Evolutionary conservation across 2,888 invertebrate genomes (phyloP).

Genomic region (Lymantria dispar): DNA sequence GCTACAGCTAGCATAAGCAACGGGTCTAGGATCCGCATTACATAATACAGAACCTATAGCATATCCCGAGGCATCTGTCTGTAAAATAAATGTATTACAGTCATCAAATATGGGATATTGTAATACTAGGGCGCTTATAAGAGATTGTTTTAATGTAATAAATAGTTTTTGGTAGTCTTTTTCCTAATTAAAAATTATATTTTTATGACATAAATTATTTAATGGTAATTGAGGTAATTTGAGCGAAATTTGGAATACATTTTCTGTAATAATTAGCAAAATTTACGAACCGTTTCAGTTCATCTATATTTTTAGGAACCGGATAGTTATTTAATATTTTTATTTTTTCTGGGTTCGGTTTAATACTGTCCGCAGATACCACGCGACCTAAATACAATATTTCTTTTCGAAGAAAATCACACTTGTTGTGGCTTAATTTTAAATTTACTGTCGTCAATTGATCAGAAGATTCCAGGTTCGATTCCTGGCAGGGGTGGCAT

Average conservation of each 20-base stretch:
- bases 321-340: neutral
- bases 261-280: neutral
- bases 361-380: neutral
- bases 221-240: no score
- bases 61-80: no score
- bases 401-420: slow-evolving; percentile 6
- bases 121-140: no score
- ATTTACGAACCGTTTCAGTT: neutral
- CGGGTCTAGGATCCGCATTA: neutral
- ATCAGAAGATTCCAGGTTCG: no score
- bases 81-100: neutral
- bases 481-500: no score
- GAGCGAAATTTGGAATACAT: neutral
- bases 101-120: no score
- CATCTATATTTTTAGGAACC: neutral
- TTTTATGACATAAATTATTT: neutral
- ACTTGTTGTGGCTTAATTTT: slow-evolving; percentile 4
- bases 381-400: slow-evolving; percentile 4
- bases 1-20: slow-evolving; percentile 4
- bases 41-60: neutral
- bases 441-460: neutral
- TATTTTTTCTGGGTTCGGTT: slow-evolving; percentile 1
- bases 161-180: no score
- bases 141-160: no score
- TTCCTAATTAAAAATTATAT: neutral